Percentiles rank a stretch among this genome's conserved stretches.
These are phyloP conservation scores for Cantharis rufa DNA, from an alignment of 2,888 invertebrate genomes.

Conservation along the genomic window DNA sequence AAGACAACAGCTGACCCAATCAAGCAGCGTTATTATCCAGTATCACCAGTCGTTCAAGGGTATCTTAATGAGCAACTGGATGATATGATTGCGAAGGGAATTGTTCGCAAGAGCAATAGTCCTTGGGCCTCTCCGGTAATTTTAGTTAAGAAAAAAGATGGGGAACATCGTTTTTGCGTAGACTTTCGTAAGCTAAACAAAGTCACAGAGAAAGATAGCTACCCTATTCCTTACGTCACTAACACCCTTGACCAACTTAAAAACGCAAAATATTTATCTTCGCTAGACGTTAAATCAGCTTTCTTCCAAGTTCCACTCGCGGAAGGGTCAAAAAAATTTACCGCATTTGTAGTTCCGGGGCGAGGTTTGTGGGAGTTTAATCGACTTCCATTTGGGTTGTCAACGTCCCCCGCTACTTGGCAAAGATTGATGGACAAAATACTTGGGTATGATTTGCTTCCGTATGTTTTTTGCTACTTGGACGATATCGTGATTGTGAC, in stretches of 20 bases:
- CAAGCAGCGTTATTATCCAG: conserved; percentile 25
- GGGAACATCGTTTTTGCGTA: conserved; percentile 11
- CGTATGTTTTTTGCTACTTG: neutral
- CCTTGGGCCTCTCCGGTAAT: conserved; percentile 37
- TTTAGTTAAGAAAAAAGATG: conserved; percentile 33
- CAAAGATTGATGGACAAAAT: neutral
- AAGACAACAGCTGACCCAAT: conserved; percentile 9
- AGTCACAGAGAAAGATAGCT: neutral
- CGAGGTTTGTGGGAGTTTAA: neutral
- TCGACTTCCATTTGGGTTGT: neutral
- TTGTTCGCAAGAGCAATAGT: conserved; percentile 30
- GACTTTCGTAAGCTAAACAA: neutral
- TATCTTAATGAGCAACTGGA: conserved; percentile 30
- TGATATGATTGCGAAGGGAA: conserved; percentile 31
- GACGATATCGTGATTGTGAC: neutral
- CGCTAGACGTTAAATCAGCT: neutral
- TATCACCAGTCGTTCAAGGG: conserved; percentile 25
- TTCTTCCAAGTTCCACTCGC: neutral
- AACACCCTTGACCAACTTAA: neutral
- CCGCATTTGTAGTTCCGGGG: conserved; percentile 4
- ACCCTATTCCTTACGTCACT: neutral
- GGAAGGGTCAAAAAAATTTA: neutral
- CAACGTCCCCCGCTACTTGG: neutral
- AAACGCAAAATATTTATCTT: neutral
- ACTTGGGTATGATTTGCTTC: neutral